Evolutionary conservation across 1,140 invertebrate species (phyloP).

Genomic region (Drosophila repleta): DNA sequence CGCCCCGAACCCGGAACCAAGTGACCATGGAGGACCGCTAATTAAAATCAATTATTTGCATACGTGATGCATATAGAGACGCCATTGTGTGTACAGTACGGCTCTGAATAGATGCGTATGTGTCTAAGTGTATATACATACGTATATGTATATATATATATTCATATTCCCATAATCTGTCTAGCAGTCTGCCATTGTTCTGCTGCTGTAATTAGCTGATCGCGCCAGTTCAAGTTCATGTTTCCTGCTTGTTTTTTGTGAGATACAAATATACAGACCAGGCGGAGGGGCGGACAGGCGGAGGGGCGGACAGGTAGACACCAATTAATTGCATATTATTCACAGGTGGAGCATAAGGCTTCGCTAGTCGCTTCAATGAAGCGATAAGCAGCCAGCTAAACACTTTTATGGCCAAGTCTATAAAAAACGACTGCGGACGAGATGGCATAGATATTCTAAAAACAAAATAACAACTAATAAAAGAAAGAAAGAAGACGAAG

Average conservation of each 20-base stretch:
- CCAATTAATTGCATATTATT: conserved; percentile 76
- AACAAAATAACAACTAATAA: conserved; percentile 2
- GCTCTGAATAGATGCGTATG: conserved; percentile 20
- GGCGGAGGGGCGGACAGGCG: not conserved
- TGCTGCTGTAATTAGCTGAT: conserved; percentile 33
- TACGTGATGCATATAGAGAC: conserved; percentile 9
- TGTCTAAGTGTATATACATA: not conserved
- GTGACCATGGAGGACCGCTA: conserved; percentile 25
- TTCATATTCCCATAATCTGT: conserved; percentile 52
- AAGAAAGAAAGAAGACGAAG: conserved; percentile 29
- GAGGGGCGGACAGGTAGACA: conserved; percentile 19
- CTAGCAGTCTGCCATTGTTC: conserved; percentile 60
- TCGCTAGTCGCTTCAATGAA: conserved; percentile 59
- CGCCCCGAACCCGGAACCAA: conserved; percentile 2
- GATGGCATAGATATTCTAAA: conserved; percentile 61
- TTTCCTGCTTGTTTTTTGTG: conserved; percentile 38
- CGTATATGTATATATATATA: not conserved
- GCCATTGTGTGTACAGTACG: not conserved
- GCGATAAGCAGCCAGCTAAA: conserved; percentile 46
- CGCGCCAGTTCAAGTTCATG: conserved; percentile 64
- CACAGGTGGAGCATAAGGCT: conserved; percentile 9
- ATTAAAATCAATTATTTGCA: conserved; percentile 27
- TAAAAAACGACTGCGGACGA: conserved; percentile 8
- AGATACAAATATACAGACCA: not conserved
- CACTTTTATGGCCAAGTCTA: conserved; percentile 30